These are phyloP conservation scores for Gerris lacustris DNA, from an alignment of 2,888 invertebrate genomes.

Conservation along the genomic window DNA sequence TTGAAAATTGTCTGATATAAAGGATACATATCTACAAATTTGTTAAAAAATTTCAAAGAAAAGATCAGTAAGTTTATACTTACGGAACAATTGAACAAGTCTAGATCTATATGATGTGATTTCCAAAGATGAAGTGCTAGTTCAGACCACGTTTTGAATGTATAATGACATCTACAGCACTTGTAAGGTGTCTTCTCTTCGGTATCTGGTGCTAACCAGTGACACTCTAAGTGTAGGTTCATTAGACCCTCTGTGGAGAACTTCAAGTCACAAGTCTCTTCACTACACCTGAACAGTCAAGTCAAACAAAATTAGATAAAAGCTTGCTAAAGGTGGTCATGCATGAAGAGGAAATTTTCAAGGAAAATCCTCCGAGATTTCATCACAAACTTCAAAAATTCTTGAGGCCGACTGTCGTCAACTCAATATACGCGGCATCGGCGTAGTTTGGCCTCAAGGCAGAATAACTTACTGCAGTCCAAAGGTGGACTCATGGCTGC, in stretches of 20 bases:
- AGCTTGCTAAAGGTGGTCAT: too few relatives aligned
- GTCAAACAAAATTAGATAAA: too few relatives aligned
- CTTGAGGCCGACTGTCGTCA: too few relatives aligned
- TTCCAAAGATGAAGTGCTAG: constrained; percentile 59
- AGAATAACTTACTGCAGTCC: too few relatives aligned
- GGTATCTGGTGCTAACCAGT: background rate
- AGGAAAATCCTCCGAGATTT: too few relatives aligned
- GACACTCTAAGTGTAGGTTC: background rate
- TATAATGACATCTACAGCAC: constrained; percentile 27
- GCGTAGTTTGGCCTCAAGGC: too few relatives aligned
- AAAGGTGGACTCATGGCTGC: too few relatives aligned
- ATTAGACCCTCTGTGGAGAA: background rate
- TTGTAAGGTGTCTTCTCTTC: background rate
- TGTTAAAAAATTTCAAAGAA: background rate
- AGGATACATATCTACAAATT: background rate
- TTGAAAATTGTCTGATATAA: too few relatives aligned
- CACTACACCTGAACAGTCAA: background rate
- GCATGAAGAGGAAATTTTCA: too few relatives aligned
- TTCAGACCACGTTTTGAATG: constrained; percentile 45
- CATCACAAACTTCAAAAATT: too few relatives aligned
- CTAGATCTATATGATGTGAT: constrained; percentile 48
- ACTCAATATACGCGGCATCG: too few relatives aligned
- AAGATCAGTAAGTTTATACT: constrained; percentile 2
- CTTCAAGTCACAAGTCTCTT: background rate
- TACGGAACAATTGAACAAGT: constrained; percentile 44